Conservation (phyloP, 2,113 vertebrate species). For the Perognathus longimembris region DNA sequence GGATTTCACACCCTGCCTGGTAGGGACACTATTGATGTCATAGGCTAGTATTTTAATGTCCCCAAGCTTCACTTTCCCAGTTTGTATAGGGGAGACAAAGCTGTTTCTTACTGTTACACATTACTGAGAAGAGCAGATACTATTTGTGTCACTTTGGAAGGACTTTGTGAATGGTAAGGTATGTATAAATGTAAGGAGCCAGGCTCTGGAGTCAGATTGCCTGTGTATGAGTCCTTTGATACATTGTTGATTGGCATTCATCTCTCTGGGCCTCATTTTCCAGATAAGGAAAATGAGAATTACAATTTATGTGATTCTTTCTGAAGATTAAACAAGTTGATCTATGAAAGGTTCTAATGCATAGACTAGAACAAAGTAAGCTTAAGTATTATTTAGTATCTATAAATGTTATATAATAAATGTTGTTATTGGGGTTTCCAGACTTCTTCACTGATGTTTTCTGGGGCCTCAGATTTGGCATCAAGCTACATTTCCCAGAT, state of each 20-base stretch:
- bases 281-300: conserved; percentile 25
- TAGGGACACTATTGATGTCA: neutral
- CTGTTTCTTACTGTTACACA: neutral
- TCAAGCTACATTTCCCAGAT: neutral
- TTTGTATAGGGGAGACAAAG: neutral
- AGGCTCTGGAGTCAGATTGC: neutral
- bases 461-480: conserved; percentile 2
- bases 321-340: neutral
- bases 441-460: neutral
- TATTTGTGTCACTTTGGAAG: conserved; percentile 27
- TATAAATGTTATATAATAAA: neutral
- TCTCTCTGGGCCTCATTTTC: conserved; percentile 35
- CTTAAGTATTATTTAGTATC: neutral
- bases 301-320: neutral
- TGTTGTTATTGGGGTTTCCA: neutral
- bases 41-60: neutral
- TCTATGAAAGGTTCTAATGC: neutral
- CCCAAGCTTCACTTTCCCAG: conserved; percentile 41
- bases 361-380: neutral
- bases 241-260: neutral
- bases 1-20: neutral
- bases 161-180: conserved; percentile 26
- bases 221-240: conserved; percentile 10
- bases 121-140: conserved; percentile 26
- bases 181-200: neutral